phyloP scores from a whole-genome alignment of 1,140 invertebrate species.

The Chrysoperla carnea region DNA sequence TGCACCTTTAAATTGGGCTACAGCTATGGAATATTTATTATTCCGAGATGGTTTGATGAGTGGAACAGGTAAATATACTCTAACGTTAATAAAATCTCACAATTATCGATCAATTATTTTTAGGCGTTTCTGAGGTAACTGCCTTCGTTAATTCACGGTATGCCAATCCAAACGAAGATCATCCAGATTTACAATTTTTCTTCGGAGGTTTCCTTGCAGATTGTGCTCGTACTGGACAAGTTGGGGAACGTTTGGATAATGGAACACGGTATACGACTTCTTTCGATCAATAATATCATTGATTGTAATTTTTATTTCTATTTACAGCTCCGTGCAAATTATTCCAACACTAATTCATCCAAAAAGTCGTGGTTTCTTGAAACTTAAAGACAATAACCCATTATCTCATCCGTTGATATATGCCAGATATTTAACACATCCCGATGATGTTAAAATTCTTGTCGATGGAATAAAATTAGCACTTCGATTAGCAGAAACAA shows the following conservation, averaged over 20 bases:
- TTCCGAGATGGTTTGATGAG: conserved; percentile 74
- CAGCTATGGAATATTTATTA: conserved; percentile 69
- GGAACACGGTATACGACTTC: conserved; percentile 24
- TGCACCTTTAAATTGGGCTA: conserved; percentile 67
- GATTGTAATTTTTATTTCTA: background rate
- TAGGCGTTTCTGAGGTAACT: conserved; percentile 63
- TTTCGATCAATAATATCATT: background rate
- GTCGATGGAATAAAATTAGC: conserved; percentile 67
- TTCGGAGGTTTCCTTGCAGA: conserved; percentile 69
- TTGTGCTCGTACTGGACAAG: conserved; percentile 68
- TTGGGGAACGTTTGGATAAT: conserved; percentile 49
- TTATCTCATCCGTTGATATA: conserved; percentile 55
- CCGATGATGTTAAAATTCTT: conserved; percentile 45
- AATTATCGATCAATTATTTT: conserved; percentile 5
- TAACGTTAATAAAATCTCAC: background rate
- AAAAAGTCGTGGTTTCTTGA: conserved; percentile 61
- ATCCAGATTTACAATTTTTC: conserved; percentile 72
- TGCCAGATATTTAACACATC: conserved; percentile 60
- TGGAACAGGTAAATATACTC: conserved; percentile 42
- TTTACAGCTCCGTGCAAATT: conserved; percentile 30
- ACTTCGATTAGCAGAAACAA: conserved; percentile 48
- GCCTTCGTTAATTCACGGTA: conserved; percentile 69
- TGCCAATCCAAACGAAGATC: conserved; percentile 49
- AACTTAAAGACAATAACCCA: conserved; percentile 45
- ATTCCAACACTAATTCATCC: conserved; percentile 54